These are phyloP conservation scores for Barypeithes pellucidus DNA, from an alignment of 2,888 invertebrate species.

Conservation along the genomic window DNA sequence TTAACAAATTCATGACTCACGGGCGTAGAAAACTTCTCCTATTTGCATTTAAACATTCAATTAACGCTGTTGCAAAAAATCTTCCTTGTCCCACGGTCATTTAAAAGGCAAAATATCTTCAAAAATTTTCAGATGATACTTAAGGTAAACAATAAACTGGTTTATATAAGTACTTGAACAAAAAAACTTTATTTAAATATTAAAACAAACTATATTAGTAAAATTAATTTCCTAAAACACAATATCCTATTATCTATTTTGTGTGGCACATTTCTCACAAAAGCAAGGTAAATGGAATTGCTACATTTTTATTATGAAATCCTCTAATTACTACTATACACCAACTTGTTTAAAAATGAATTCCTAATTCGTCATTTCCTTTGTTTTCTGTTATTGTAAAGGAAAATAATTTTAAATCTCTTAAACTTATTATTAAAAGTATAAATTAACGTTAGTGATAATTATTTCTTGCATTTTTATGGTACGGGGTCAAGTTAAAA, in stretches of 20 bases:
- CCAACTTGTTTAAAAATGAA: conserved; percentile 17
- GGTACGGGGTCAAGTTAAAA: not conserved
- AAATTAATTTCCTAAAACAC: conserved; percentile 16
- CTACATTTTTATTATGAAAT: conserved; percentile 34
- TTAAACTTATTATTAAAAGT: not conserved
- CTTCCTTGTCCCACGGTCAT: not conserved
- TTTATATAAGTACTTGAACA: not conserved
- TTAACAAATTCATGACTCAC: too few species aligned
- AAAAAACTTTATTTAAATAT: not conserved
- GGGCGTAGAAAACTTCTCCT: too few species aligned
- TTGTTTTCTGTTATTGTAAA: conserved; percentile 15
- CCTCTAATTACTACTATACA: conserved; percentile 23
- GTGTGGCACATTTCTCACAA: conserved; percentile 44
- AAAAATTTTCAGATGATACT: not conserved
- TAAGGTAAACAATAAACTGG: not conserved
- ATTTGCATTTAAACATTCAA: too few species aligned
- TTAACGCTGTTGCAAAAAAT: too few species aligned
- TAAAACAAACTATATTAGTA: conserved; percentile 6
- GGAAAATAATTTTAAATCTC: not conserved
- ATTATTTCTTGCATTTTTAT: conserved; percentile 1
- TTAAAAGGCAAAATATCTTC: not conserved
- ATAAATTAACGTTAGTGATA: conserved; percentile 17
- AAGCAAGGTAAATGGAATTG: conserved; percentile 33
- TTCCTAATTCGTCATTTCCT: conserved; percentile 23
- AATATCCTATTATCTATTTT: conserved; percentile 32